A percentile compares a stretch with the other conserved stretches of the same genome.
Evolutionary conservation across 2,888 invertebrate genomes (phyloP).

Genomic region (Patella caerulea): DNA sequence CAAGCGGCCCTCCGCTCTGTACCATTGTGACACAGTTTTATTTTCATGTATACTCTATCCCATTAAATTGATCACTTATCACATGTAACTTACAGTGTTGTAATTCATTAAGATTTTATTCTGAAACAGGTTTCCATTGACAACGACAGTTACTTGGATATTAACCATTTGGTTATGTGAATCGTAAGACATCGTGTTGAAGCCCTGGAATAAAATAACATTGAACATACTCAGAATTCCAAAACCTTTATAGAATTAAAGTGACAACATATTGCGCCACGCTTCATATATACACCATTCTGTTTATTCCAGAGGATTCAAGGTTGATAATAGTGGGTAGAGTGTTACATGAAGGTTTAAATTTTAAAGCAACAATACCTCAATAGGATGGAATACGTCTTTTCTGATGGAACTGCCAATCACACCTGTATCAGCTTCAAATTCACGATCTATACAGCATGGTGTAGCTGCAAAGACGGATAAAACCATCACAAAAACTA

Average conservation of each 20-base stretch:
- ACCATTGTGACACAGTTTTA: too few species aligned
- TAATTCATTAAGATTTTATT: neutral
- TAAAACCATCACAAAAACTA: too few species aligned
- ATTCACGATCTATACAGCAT: conserved; percentile 1
- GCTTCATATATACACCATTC: too few species aligned
- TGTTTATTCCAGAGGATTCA: too few species aligned
- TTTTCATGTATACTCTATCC: too few species aligned
- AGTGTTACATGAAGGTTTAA: neutral
- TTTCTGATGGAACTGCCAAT: neutral
- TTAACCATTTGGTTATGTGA: neutral
- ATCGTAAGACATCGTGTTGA: neutral
- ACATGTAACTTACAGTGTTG: neutral
- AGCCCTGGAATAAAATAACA: neutral
- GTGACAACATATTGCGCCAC: too few species aligned
- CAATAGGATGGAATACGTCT: neutral
- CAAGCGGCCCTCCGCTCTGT: too few species aligned
- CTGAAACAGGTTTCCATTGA: neutral
- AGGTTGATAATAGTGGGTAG: neutral
- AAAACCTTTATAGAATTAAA: neutral
- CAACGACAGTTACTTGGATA: neutral
- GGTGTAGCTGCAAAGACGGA: neutral
- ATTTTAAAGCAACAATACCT: neutral
- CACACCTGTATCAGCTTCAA: neutral
- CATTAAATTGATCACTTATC: too few species aligned
- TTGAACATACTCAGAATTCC: neutral